phyloP scores from a whole-genome alignment of 2,888 invertebrate genomes.

The Diplolepis rosae region DNA sequence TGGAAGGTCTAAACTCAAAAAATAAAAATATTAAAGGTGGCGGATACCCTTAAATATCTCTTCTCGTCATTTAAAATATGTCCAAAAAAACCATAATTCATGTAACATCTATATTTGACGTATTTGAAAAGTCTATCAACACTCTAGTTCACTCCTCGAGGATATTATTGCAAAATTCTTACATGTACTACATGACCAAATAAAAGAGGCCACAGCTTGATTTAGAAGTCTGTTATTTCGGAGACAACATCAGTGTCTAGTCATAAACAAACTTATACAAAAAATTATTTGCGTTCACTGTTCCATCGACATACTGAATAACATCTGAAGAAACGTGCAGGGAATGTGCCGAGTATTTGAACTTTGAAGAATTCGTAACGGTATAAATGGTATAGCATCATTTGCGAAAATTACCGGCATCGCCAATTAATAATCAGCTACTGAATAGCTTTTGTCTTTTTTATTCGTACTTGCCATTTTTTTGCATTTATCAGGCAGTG shows the following conservation, averaged over 20 bases:
- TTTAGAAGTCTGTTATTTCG: slow-evolving; percentile 2
- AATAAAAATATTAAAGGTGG: no score
- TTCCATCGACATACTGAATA: slow-evolving; percentile 17
- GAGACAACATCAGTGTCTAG: neutral
- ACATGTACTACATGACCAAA: no score
- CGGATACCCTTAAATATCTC: no score
- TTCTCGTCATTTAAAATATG: no score
- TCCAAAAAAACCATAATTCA: no score
- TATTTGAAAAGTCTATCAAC: no score
- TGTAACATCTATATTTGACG: no score
- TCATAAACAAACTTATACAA: slow-evolving; percentile 27
- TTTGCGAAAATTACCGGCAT: slow-evolving; percentile 53
- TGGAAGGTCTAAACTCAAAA: no score
- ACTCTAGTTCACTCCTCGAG: no score
- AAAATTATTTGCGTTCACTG: neutral
- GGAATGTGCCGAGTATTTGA: slow-evolving; percentile 24
- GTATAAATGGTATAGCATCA: slow-evolving; percentile 47
- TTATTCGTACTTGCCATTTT: neutral
- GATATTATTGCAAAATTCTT: no score
- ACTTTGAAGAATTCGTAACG: slow-evolving; percentile 48
- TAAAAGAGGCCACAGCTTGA: neutral
- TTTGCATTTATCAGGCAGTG: neutral
- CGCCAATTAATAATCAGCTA: slow-evolving; percentile 48
- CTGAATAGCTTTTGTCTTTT: neutral
- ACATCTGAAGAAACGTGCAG: slow-evolving; percentile 20